Base-by-base conservation (phyloP, 2,888 invertebrate species). In the Calliscelio sp. region DNA sequence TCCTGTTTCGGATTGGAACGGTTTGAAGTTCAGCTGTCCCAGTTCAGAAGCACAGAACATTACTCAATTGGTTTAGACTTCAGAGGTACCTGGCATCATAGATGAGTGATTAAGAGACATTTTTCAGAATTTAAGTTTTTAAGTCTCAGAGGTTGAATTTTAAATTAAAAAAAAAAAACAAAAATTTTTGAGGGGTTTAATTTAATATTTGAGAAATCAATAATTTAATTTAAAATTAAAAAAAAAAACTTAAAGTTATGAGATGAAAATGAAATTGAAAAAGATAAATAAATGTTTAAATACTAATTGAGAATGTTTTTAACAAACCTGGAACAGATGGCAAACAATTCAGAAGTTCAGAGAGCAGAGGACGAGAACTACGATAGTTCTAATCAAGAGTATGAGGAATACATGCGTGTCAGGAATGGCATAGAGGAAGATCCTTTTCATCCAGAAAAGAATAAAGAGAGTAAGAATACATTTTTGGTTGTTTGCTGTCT, bases 41-140 rank as follows among this genome's bases (percentile, higher is more conserved):
- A 41, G 38, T 81, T 84, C 77, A 61, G 71, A 77, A 55, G 68
- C 84, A 70, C 61, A 74, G 82, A 75, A 80, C 77, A 78, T 74
- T 65, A 61, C 32, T 80, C 68, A 53, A 57, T 82, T 77, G 44
- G 55, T 55, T 73, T 46, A 41, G 28, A 35, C 22, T 46, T 6
- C 8, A 24, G 41, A 55, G 25, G 25, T 57, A 18, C 59, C 73
- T 59, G 73, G 73, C 35, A n/a, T n/a, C n/a, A n/a, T n/a, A n/a
- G n/a, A n/a, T n/a, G n/a, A n/a, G n/a, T n/a, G n/a, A n/a, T n/a
- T n/a, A n/a, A n/a, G n/a, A n/a, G n/a, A n/a, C n/a, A n/a, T n/a
- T n/a, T n/a, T n/a, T n/a, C n/a, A n/a, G n/a, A n/a, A n/a, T n/a
- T n/a, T n/a, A n/a, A n/a, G n/a, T n/a, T n/a, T n/a, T n/a, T n/a